These are phyloP conservation scores for Dorcus parallelipipedus DNA, from an alignment of 2,888 invertebrate genomes.

Conservation along the genomic window DNA sequence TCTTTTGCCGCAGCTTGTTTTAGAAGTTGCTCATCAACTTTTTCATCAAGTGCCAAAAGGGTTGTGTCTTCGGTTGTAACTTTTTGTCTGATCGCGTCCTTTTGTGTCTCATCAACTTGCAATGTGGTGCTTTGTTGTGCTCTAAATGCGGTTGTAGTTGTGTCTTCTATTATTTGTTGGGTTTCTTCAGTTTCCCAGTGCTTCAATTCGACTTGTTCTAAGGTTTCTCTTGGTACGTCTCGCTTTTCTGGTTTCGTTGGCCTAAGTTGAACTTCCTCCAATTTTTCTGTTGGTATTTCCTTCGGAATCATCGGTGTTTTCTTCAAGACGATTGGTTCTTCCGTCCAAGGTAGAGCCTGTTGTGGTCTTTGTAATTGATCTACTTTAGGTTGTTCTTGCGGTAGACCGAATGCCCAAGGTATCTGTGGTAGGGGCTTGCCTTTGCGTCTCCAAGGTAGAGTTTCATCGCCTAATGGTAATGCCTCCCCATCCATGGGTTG, in stretches of 20 bases:
- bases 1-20: conserved; percentile 14
- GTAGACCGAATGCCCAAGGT: conserved; percentile 7
- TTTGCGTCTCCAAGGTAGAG: conserved; percentile 52
- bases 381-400: conserved; percentile 34
- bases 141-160: conserved; percentile 54
- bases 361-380: conserved; percentile 35
- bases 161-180: conserved; percentile 41
- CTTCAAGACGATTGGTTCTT: conserved; percentile 60
- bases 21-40: conserved; percentile 1
- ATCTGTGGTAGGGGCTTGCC: conserved; percentile 15
- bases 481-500: conserved; percentile 48
- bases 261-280: conserved; percentile 52
- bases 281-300: conserved; percentile 42
- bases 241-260: conserved; percentile 45
- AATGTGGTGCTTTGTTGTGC: background rate
- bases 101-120: too few species aligned
- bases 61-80: too few species aligned
- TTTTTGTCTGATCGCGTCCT: too few species aligned
- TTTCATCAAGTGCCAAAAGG: background rate
- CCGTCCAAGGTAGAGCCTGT: conserved; percentile 58
- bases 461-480: conserved; percentile 54
- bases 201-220: conserved; percentile 53
- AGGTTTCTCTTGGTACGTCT: conserved; percentile 38
- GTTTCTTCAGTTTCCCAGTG: conserved; percentile 12
- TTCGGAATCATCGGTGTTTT: conserved; percentile 45